These are phyloP conservation scores for Ammospiza caudacuta DNA, from an alignment of 2,113 vertebrate genomes.

Conservation along the genomic window DNA sequence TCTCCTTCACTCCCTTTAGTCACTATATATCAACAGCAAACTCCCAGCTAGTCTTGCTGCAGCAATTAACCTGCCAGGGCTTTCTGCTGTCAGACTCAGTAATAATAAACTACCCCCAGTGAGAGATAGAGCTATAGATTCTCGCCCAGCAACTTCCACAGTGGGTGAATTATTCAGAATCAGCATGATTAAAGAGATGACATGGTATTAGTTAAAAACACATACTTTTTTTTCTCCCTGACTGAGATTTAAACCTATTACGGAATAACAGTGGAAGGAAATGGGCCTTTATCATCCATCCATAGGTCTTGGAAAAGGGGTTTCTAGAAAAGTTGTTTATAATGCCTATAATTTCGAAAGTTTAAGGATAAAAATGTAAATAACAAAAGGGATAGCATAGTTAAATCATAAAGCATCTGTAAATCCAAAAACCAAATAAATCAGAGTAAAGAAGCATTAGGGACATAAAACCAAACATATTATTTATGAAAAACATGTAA, in stretches of 20 bases:
- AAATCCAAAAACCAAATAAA: constrained; percentile 46
- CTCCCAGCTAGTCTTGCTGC: constrained; percentile 74
- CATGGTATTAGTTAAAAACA: constrained; percentile 79
- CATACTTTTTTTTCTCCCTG: constrained; percentile 2
- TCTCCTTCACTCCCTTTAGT: constrained; percentile 77
- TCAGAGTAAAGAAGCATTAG: constrained; percentile 14
- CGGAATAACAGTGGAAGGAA: constrained; percentile 37
- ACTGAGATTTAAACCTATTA: constrained; percentile 74
- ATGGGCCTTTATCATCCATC: neutral
- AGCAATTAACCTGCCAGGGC: constrained; percentile 83
- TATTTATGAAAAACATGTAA: neutral
- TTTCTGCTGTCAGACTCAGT: constrained; percentile 75
- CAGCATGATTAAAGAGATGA: constrained; percentile 81
- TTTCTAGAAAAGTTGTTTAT: constrained; percentile 59
- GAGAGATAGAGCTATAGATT: constrained; percentile 75
- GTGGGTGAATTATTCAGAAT: constrained; percentile 80
- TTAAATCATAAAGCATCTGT: constrained; percentile 24
- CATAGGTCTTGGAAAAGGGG: constrained; percentile 16
- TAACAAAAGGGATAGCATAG: neutral
- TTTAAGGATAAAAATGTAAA: constrained; percentile 52
- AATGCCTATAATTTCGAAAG: constrained; percentile 56
- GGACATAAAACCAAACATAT: constrained; percentile 11
- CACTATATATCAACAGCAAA: constrained; percentile 77
- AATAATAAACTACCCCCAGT: constrained; percentile 76
- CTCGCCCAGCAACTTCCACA: constrained; percentile 67